These are phyloP conservation scores for Odocoileus hemionus DNA, from an alignment of 2,113 vertebrate species.

Conservation along the genomic window DNA sequence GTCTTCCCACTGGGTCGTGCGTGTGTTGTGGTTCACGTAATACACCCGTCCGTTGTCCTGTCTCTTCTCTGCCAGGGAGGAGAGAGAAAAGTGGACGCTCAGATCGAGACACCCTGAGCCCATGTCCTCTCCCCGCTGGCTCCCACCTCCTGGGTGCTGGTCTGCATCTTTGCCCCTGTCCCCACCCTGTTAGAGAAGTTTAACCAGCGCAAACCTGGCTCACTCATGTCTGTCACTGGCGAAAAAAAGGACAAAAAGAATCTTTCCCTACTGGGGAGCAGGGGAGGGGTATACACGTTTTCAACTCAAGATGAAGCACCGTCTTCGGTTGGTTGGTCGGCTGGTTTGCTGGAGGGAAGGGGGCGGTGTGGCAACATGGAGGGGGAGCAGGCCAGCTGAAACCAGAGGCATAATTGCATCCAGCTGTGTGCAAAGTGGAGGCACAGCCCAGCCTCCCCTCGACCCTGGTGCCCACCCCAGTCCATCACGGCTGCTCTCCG, in stretches of 20 bases:
- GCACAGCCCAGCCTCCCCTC: background rate
- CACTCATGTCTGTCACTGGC: background rate
- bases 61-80: conserved; percentile 88
- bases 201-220: background rate
- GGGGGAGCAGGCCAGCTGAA: background rate
- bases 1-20: conserved; percentile 98
- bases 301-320: background rate
- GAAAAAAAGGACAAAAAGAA: background rate
- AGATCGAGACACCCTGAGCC: background rate
- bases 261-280: background rate
- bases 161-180: background rate
- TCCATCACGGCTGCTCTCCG: background rate
- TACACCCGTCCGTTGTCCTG: conserved; percentile 98
- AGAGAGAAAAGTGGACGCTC: background rate
- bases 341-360: background rate
- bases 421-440: conserved; percentile 13
- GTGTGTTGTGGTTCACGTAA: conserved; percentile 99
- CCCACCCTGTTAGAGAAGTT: background rate
- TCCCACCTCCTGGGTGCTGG: background rate
- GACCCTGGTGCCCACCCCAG: background rate
- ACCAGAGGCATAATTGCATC: background rate
- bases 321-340: background rate
- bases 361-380: background rate
- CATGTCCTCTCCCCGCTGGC: background rate
- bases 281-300: background rate